Evolutionary conservation across 2,888 invertebrate species (phyloP).

Genomic region (Adela reaumurella): DNA sequence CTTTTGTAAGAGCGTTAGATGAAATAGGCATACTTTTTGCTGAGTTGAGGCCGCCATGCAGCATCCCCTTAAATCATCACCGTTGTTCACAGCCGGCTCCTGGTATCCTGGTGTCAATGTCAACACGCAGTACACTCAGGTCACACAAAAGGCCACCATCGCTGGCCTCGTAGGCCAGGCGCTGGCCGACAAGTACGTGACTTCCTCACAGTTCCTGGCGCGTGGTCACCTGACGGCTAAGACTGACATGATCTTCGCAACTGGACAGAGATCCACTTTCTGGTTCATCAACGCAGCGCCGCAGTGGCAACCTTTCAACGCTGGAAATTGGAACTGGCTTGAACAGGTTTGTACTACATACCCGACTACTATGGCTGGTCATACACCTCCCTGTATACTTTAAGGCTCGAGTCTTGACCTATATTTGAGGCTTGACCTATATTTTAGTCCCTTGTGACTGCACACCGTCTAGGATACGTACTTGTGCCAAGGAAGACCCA

Average conservation of each 20-base stretch:
- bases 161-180: slow-evolving; percentile 25
- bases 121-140: slow-evolving; percentile 37
- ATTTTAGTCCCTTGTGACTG: background rate
- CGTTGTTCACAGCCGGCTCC: slow-evolving; percentile 27
- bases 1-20: too few species aligned
- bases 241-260: slow-evolving; percentile 58
- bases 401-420: background rate
- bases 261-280: slow-evolving; percentile 57
- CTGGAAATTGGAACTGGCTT: slow-evolving; percentile 57
- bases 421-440: background rate
- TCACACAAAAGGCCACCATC: slow-evolving; percentile 26
- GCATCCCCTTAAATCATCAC: too few species aligned
- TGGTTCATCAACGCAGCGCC: slow-evolving; percentile 64
- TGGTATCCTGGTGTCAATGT: slow-evolving; percentile 42
- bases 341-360: slow-evolving; percentile 26
- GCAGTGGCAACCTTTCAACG: slow-evolving; percentile 64
- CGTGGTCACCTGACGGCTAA: slow-evolving; percentile 62
- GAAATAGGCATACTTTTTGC: too few species aligned
- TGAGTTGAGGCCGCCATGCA: too few species aligned
- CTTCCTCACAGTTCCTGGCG: slow-evolving; percentile 38
- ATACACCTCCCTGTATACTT: too few species aligned
- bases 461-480: too few species aligned
- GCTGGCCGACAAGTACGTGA: slow-evolving; percentile 43
- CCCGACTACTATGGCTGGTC: background rate
- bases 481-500: too few species aligned